A percentile compares a stretch with the other conserved stretches of the same genome.
Conservation (phyloP, 2,113 vertebrate genomes). For the Paedocypris sp. region DNA sequence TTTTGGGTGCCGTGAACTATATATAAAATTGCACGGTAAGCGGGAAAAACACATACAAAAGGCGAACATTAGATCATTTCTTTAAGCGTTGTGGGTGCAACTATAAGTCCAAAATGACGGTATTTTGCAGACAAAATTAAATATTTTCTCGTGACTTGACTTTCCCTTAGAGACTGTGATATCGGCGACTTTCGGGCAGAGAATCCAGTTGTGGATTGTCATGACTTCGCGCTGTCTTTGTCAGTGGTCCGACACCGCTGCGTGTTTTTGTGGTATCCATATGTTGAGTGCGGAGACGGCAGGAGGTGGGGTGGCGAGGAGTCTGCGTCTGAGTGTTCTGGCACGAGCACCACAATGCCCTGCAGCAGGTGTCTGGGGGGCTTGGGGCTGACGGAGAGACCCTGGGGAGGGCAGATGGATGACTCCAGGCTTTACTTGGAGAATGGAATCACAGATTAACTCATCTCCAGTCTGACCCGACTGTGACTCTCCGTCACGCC, state of each 20-base stretch:
- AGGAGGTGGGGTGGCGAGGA: background rate
- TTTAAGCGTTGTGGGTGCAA: too few relatives aligned
- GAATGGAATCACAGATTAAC: slow-evolving; percentile 42
- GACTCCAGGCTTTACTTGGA: slow-evolving; percentile 28
- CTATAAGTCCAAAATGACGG: too few relatives aligned
- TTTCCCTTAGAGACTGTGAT: too few relatives aligned
- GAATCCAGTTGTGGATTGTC: too few relatives aligned
- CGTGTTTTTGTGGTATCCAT: background rate
- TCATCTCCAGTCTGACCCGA: background rate
- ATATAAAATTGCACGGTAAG: too few relatives aligned
- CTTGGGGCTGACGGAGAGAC: background rate
- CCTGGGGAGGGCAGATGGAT: slow-evolving; percentile 45
- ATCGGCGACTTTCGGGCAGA: too few relatives aligned
- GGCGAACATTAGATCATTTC: too few relatives aligned
- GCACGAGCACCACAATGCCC: slow-evolving; percentile 14
- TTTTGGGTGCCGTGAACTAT: too few relatives aligned
- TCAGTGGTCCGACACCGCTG: background rate
- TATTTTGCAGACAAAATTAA: too few relatives aligned
- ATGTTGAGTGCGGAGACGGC: background rate
- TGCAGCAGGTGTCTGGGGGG: slow-evolving; percentile 15
- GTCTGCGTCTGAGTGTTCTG: slow-evolving; percentile 3
- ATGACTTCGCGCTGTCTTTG: background rate
- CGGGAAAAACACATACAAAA: too few relatives aligned
- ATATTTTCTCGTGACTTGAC: too few relatives aligned
- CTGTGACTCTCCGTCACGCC: slow-evolving; percentile 26